phyloP scores from a whole-genome alignment of 2,113 vertebrate genomes.

The Origma solitaria region DNA sequence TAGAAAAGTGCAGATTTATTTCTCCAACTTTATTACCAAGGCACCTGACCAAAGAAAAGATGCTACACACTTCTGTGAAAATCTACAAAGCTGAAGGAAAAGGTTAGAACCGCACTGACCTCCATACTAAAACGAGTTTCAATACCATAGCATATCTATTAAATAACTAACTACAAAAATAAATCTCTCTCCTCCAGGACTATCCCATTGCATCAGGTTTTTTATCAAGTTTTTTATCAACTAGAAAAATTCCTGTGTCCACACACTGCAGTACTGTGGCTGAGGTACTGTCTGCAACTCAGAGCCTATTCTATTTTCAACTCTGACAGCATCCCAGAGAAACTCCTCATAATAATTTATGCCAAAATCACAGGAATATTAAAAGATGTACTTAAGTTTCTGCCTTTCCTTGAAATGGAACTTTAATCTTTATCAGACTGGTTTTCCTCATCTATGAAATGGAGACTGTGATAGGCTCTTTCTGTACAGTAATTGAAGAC shows the following conservation, averaged over 20 bases:
- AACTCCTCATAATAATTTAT: not conserved
- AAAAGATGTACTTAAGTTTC: not conserved
- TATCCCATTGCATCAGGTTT: not conserved
- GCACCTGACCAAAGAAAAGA: not conserved
- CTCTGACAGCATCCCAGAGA: not conserved
- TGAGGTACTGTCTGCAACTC: constrained; percentile 7
- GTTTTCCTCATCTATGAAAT: not conserved
- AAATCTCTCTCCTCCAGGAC: not conserved
- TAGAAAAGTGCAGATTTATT: not conserved
- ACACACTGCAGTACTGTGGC: not conserved
- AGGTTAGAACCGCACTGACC: not conserved
- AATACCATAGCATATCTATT: not conserved
- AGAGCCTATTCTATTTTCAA: not conserved
- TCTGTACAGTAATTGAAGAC: not conserved
- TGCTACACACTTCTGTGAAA: not conserved
- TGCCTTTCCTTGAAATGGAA: not conserved
- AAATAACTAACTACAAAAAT: not conserved
- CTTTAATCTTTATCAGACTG: not conserved
- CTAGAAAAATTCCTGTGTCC: not conserved
- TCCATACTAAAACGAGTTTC: not conserved
- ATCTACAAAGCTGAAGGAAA: not conserved
- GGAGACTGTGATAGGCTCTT: not conserved
- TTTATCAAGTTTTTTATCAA: not conserved
- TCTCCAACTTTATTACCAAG: not conserved
- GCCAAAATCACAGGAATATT: not conserved